Evolutionary conservation across 2,113 vertebrate species (phyloP), one percentile per base, ranked within the genome.

Genomic region (Baryphthengus martii): DNA sequence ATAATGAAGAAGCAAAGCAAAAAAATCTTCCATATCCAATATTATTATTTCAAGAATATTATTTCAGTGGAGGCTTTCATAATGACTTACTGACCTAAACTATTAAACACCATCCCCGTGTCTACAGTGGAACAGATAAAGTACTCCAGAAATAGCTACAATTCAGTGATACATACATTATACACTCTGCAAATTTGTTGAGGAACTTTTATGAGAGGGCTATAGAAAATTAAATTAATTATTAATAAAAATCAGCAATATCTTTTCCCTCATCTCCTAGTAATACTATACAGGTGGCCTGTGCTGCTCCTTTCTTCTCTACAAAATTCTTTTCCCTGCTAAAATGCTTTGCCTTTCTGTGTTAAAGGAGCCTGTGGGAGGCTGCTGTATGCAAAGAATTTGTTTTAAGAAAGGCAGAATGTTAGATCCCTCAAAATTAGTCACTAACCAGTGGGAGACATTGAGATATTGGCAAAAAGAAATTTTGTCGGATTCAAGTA

Each of bases 191-290:
- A 90, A 88, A 94, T 92, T 90, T 93, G 80, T 65, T 81, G 90
- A 92, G 77, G 80, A 94, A 94, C 83, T 95, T 96, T 79, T 68
- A 40, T 84, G 75, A 87, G 80, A 71, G 25, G 23, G 40, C 66
- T 79, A 85, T 50, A 94, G 94, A 95, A 96, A 95, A 97, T 91
- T 80, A 88, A 94, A 89, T 91, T 96, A 91, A 94, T 95, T 90
- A 93, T 94, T 96, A 96, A 94, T 89, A 78, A 62, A 58, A 80
- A 85, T 84, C 90, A 68, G 92, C 88, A 89, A 90, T 95, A 89
- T 89, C 76, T 90, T 91, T 93, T 82, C 11, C 16, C 35, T 89
- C 53, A 42, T 89, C 89, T 94, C 56, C 61, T 62, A 65, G 66
- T 81, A 79, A 75, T 70, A 75, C 58, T 73, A 59, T 73, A 89